Evolutionary conservation across 2,888 invertebrate species (phyloP), one percentile per base, ranked within the genome.

Genomic region (Cremastinae sp.): DNA sequence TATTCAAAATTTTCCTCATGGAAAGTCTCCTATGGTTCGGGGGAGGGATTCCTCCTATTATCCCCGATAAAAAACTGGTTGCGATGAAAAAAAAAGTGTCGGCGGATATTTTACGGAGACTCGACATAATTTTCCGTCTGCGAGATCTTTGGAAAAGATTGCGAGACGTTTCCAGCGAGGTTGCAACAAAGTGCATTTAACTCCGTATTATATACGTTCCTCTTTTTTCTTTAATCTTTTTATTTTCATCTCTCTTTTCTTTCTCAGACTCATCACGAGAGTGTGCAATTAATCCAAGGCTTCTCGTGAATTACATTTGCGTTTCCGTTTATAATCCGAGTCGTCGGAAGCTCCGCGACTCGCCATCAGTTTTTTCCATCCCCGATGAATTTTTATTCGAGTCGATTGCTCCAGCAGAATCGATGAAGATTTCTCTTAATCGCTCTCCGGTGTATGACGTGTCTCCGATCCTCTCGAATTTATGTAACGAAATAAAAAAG

Each of bases 271-370:
- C 8, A n/a, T 61, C n/a, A 14, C 2, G 51, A 22, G 28, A 47
- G n/a, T 43, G 38, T 38, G 7, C 51, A 58, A 75, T 72, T 72
- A 51, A 75, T 68, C 59, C 75, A 75, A 75, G 75, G 75, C 49
- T 71, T 54, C 51, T 54, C 28, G 4, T 10, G n/a, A n/a, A n/a
- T n/a, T n/a, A 53, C n/a, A 2, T 22, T 54, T 16, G 41, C 16
- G 34, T 54, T 66, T 71, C 65, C 71, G 66, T 66, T 45, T 65
- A 53, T 61, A 58, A 71, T 71, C 54, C 43, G 10, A n/a, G 28
- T 58, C 62, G 36, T n/a, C 62, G 56, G 36, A 69, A 70, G 70
- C 43, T 74, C 5, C 59, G 45, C 45, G 20, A 20, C n/a, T n/a
- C n/a, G n/a, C n/a, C n/a, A n/a, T n/a, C 12, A 51, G 38, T 12